Conservation (phyloP, 2,113 vertebrate species). For the Caracal caracal region DNA sequence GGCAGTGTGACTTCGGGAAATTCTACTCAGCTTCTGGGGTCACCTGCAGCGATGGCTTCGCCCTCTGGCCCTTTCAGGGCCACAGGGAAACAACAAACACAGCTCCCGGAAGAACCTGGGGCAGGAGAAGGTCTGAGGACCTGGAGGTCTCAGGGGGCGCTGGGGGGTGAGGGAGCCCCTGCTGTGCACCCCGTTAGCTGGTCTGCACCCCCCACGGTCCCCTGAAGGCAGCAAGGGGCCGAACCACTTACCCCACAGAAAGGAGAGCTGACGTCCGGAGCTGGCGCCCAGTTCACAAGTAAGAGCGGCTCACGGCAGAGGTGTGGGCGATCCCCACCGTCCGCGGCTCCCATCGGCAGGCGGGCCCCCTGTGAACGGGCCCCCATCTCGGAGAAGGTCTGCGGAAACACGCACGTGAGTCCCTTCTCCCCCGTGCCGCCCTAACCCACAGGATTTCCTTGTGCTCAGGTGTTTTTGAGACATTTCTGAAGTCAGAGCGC, state of each 20-base stretch:
- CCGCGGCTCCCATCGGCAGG: not conserved
- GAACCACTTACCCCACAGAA: not conserved
- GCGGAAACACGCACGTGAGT: not conserved
- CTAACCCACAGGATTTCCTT: not conserved
- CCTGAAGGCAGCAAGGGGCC: not conserved
- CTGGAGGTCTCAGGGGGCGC: rapidly evolving
- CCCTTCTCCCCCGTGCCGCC: too few relatives aligned
- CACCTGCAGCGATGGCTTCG: rapidly evolving
- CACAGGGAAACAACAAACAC: rapidly evolving
- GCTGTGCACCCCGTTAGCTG: rapidly evolving
- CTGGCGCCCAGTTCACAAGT: not conserved
- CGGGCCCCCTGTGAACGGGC: too few relatives aligned
- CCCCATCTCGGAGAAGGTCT: not conserved
- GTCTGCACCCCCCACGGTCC: too few relatives aligned
- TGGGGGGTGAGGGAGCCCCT: rapidly evolving
- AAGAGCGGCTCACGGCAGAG: rapidly evolving
- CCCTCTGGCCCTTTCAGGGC: rapidly evolving
- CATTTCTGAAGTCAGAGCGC: not conserved
- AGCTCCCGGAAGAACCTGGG: too few relatives aligned
- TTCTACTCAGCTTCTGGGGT: rapidly evolving
- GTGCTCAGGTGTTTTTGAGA: rapidly evolving
- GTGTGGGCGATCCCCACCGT: rapidly evolving
- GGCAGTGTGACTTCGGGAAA: rapidly evolving
- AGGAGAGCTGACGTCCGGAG: not conserved
- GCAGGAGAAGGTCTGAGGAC: rapidly evolving